phyloP scores from a whole-genome alignment of 2,113 vertebrate genomes.

The Strix uralensis region DNA sequence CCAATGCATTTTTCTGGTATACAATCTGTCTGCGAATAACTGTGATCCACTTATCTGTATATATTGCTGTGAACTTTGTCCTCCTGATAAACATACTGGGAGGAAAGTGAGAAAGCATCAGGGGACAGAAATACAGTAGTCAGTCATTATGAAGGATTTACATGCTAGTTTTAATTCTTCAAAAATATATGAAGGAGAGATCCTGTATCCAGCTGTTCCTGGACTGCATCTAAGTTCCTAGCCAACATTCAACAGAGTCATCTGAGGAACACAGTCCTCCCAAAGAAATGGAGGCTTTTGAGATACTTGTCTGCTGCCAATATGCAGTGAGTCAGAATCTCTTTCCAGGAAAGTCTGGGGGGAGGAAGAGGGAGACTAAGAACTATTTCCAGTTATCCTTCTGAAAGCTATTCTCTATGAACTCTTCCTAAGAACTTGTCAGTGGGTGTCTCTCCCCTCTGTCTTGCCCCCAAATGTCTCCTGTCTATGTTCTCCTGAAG shows the following conservation, averaged over 20 bases:
- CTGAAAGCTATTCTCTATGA: background rate
- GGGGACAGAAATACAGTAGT: no score
- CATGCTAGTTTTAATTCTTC: background rate
- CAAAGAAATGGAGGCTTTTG: background rate
- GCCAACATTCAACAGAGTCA: background rate
- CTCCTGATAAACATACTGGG: background rate
- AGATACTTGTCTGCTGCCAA: background rate
- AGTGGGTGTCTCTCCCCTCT: accelerated
- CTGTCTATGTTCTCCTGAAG: background rate
- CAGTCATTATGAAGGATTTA: background rate
- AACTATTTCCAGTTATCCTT: background rate
- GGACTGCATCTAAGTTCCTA: background rate
- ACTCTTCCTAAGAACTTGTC: background rate
- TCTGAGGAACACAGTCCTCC: background rate
- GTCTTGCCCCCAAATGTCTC: background rate
- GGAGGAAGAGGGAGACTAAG: background rate
- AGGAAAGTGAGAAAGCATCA: background rate
- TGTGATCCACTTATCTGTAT: background rate
- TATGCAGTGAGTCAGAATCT: background rate
- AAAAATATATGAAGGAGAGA: background rate
- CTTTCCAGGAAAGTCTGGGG: background rate
- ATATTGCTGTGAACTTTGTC: background rate
- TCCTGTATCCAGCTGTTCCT: background rate
- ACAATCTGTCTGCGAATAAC: background rate
- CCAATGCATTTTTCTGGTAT: background rate